Evolutionary conservation across 2,113 vertebrate species (phyloP).

Genomic region (Pelecanus crispus): DNA sequence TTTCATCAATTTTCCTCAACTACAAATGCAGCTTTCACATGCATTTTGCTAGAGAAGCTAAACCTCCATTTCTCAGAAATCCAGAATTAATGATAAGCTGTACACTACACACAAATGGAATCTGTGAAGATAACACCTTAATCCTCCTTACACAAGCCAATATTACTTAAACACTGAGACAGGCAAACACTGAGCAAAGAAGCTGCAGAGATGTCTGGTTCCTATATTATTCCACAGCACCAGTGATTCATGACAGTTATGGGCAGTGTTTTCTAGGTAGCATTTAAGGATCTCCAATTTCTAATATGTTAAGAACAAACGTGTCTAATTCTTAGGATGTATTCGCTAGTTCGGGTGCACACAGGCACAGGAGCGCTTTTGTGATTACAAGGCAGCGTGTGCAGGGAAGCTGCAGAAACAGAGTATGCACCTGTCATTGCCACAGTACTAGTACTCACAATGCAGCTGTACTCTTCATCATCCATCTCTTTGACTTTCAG

Average conservation of each 20-base stretch:
- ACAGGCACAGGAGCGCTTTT: neutral
- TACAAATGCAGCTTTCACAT: neutral
- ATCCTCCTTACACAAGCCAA: conserved; percentile 32
- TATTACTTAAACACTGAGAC: neutral
- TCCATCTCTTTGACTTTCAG: conserved; percentile 99
- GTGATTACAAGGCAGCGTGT: neutral
- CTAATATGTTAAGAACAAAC: neutral
- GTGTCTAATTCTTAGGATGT: neutral
- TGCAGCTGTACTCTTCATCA: conserved; percentile 97
- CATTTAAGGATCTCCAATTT: neutral
- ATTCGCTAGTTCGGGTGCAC: neutral
- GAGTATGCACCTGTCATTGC: neutral
- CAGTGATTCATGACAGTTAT: neutral
- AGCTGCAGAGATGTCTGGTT: neutral
- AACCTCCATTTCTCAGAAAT: conserved; percentile 21
- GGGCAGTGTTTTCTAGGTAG: neutral
- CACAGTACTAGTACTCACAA: conserved; percentile 78
- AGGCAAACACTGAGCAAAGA: neutral
- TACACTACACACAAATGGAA: neutral
- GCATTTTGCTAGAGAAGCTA: neutral
- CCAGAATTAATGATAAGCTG: conserved; percentile 42
- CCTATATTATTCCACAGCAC: neutral
- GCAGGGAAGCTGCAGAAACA: neutral
- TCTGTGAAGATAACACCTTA: conserved; percentile 34
- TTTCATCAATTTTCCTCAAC: neutral